Conservation (phyloP, 2,888 invertebrate species). For the Tipula vernalis region DNA sequence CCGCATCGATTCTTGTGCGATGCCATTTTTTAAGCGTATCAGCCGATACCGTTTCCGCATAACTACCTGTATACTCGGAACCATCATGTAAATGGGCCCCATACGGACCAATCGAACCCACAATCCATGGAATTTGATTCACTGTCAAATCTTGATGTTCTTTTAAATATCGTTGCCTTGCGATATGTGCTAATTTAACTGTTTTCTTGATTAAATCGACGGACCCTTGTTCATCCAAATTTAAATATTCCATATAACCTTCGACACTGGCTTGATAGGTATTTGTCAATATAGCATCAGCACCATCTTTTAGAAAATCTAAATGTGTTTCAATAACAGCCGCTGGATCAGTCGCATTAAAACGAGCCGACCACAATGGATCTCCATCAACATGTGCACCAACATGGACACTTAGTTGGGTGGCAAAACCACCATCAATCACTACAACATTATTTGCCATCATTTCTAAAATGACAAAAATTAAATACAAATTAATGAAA, state of each 20-base stretch:
- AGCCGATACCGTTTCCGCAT: conserved; percentile 50
- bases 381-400: conserved; percentile 68
- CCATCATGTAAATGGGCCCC: conserved; percentile 83
- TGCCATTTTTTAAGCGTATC: conserved; percentile 75
- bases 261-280: conserved; percentile 79
- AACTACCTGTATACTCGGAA: conserved; percentile 85
- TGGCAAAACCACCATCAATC: conserved; percentile 66
- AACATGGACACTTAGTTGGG: conserved; percentile 65
- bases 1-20: conserved; percentile 61
- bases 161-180: conserved; percentile 48
- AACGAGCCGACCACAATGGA: conserved; percentile 79
- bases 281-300: conserved; percentile 75
- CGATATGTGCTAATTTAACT: conserved; percentile 60
- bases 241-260: conserved; percentile 62
- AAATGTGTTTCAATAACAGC: conserved; percentile 69
- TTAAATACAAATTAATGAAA: not conserved
- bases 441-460: conserved; percentile 32
- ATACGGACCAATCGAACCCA: conserved; percentile 86
- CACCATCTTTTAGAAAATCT: conserved; percentile 74
- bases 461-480: not conserved
- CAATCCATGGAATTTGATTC: conserved; percentile 47
- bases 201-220: conserved; percentile 59
- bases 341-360: conserved; percentile 64
- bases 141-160: conserved; percentile 25
- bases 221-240: conserved; percentile 52